A percentile compares a stretch with the other conserved stretches of the same genome.
Evolutionary conservation across 2,113 vertebrate genomes (phyloP).

Genomic region (Alces alces): DNA sequence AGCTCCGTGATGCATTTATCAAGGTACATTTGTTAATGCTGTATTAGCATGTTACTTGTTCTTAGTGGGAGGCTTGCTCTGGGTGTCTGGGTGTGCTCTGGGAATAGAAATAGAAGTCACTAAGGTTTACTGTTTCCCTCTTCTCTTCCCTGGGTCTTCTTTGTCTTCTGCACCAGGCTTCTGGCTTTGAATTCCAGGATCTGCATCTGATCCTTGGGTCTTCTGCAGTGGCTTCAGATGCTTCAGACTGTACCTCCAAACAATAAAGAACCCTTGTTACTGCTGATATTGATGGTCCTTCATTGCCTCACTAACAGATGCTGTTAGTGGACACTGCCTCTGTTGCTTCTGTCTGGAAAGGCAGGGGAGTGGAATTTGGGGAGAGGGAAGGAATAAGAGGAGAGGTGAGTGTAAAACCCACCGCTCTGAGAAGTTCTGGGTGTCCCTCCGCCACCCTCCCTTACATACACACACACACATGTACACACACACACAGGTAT

Average conservation of each 20-base stretch:
- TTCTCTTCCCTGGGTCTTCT: background rate
- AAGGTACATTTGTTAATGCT: background rate
- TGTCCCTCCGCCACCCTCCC: background rate
- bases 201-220: background rate
- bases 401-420: background rate
- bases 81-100: background rate
- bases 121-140: background rate
- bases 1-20: background rate
- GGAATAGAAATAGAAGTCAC: background rate
- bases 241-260: background rate
- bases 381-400: background rate
- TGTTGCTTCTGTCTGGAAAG: background rate
- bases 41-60: background rate
- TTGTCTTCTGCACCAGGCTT: background rate
- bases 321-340: background rate
- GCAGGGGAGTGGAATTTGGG: background rate
- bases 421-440: background rate
- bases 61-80: background rate
- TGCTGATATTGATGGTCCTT: background rate
- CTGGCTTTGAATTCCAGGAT: background rate
- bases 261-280: background rate
- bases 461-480: background rate
- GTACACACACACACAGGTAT: too few relatives aligned
- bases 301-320: too few relatives aligned
- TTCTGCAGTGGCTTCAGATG: background rate